These are phyloP conservation scores for Chorisops tibialis DNA, from an alignment of 2,888 invertebrate species.

Conservation along the genomic window DNA sequence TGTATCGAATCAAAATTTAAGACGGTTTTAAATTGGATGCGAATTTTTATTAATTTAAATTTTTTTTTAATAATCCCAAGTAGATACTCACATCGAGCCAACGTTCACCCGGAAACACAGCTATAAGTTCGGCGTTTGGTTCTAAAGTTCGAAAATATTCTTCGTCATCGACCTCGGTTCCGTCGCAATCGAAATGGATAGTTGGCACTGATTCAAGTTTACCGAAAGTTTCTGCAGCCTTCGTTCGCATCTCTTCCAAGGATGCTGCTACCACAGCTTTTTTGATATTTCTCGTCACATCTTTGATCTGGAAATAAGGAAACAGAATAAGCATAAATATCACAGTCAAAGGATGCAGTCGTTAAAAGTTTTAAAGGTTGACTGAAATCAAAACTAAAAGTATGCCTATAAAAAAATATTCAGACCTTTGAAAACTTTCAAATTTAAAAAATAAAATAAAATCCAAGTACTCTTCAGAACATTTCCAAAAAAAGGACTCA, in stretches of 20 bases:
- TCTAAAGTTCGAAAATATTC: conserved; percentile 91
- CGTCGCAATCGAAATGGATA: conserved; percentile 86
- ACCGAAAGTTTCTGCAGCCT: conserved; percentile 73
- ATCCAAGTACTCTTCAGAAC: no score
- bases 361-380: no score
- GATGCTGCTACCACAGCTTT: conserved; percentile 80
- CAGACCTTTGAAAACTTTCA: no score
- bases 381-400: no score
- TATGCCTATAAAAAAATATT: no score
- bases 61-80: neutral
- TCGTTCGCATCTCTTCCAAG: conserved; percentile 71
- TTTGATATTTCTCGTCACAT: conserved; percentile 73
- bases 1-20: neutral
- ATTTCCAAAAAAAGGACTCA: no score
- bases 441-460: no score
- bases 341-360: neutral
- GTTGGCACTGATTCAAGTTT: conserved; percentile 62
- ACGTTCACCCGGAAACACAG: conserved; percentile 71
- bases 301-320: conserved; percentile 52
- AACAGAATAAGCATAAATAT: neutral
- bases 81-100: conserved; percentile 61
- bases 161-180: conserved; percentile 93
- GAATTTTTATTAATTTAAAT: neutral
- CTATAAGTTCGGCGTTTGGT: conserved; percentile 81
- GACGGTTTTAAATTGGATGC: neutral